Percentiles rank a stretch among this genome's conserved stretches.
Conservation (phyloP, 2,888 invertebrate species). For the Pristionchus entomophagus region DNA sequence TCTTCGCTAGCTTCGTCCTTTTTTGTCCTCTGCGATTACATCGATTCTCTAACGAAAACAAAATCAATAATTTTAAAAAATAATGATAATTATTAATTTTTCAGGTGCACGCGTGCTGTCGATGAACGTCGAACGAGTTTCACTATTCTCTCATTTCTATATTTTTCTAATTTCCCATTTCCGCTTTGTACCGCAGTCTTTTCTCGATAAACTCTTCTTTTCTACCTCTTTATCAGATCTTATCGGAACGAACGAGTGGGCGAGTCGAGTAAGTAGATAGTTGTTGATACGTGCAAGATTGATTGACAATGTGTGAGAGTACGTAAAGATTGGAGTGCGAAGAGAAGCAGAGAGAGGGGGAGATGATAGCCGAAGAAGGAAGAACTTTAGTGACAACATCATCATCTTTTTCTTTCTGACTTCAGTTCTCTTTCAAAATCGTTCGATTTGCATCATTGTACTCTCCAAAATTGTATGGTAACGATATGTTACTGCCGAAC, state of each 20-base stretch:
- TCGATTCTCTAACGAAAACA: too few species aligned
- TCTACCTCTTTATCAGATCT: too few species aligned
- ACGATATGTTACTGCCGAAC: too few species aligned
- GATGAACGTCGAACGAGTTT: constrained; percentile 51
- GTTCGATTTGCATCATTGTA: too few species aligned
- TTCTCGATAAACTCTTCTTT: too few species aligned
- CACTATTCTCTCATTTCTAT: not conserved
- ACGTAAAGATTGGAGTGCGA: not conserved
- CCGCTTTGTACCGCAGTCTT: too few species aligned
- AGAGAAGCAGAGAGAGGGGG: not conserved
- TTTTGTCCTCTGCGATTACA: not conserved
- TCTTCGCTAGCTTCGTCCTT: too few species aligned
- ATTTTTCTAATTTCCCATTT: not conserved
- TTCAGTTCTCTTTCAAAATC: too few species aligned
- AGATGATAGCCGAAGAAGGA: not conserved
- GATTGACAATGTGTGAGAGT: not conserved
- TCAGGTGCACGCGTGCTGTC: constrained; percentile 67
- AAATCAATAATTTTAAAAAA: not conserved
- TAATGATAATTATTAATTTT: not conserved
- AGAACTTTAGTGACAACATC: not conserved
- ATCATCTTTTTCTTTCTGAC: too few species aligned
- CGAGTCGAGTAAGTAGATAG: not conserved
- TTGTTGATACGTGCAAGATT: constrained; percentile 10
- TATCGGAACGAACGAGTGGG: too few species aligned
- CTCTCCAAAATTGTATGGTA: too few species aligned